Conservation (phyloP, 2,113 vertebrate genomes). For the Muscicapa adusta region DNA sequence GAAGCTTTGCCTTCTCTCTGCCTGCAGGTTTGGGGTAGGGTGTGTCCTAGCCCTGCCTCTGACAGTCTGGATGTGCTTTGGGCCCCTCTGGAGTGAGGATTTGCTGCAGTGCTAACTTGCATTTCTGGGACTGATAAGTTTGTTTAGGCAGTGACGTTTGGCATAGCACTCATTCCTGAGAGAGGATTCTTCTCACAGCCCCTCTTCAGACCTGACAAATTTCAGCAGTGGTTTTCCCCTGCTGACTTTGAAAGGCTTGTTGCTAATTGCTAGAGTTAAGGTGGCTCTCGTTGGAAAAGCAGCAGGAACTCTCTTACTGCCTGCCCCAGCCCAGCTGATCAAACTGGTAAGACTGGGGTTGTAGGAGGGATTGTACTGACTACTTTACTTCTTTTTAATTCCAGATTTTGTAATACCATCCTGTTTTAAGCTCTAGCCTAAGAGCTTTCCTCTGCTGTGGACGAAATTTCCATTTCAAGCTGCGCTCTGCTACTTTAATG, state of each 20-base stretch:
- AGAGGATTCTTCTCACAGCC: not conserved
- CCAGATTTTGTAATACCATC: not conserved
- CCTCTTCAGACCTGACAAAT: not conserved
- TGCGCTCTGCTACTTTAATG: not conserved
- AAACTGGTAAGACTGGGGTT: not conserved
- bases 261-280: not conserved
- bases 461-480: not conserved
- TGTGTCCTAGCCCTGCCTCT: not conserved
- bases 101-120: not conserved
- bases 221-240: not conserved
- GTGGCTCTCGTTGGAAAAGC: not conserved
- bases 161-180: conserved; percentile 23
- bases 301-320: not conserved
- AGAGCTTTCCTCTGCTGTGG: not conserved
- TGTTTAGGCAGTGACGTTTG: conserved; percentile 19
- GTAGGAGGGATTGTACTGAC: not conserved
- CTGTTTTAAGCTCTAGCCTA: not conserved
- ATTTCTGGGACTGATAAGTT: conserved; percentile 26
- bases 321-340: not conserved
- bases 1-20: not conserved
- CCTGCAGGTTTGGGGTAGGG: not conserved
- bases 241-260: not conserved
- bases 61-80: not conserved
- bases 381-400: not conserved
- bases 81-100: not conserved